Evolutionary conservation across 1,140 invertebrate species (phyloP).

Genomic region (Brachionus rotundiformis): DNA sequence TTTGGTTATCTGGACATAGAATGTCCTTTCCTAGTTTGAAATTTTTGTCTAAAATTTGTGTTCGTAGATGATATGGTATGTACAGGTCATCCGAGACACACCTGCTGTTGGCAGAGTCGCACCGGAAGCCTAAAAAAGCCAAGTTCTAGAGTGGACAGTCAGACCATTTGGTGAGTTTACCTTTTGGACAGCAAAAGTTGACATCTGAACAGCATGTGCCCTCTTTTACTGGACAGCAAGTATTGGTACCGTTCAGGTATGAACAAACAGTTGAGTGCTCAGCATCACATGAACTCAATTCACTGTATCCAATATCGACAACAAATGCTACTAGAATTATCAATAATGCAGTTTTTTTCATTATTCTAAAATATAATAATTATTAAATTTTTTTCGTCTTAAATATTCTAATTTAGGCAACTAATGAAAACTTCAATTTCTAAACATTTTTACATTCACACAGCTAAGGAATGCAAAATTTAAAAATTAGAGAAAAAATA

Average conservation of each 20-base stretch:
- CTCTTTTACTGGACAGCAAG: slow-evolving; percentile 43
- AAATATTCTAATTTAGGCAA: not conserved
- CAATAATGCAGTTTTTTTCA: not conserved
- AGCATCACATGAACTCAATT: not conserved
- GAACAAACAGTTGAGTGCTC: slow-evolving; percentile 24
- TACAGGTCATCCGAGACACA: not conserved
- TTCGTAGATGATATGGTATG: not conserved
- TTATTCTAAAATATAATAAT: not conserved
- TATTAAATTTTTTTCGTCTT: not conserved
- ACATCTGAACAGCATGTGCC: slow-evolving; percentile 41
- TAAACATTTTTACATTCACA: not conserved
- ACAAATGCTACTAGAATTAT: not conserved
- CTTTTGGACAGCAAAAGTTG: slow-evolving; percentile 49
- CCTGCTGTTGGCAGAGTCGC: not conserved
- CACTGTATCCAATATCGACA: not conserved
- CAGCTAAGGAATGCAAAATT: not conserved
- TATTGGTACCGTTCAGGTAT: slow-evolving; percentile 21
- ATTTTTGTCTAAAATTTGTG: not conserved
- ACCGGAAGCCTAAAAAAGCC: not conserved
- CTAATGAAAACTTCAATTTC: not conserved
- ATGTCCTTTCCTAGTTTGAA: slow-evolving; percentile 23
- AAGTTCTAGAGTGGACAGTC: not conserved
- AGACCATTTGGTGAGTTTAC: not conserved
- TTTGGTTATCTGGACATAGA: slow-evolving; percentile 46
- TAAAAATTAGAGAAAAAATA: too few relatives aligned